phyloP scores from a whole-genome alignment of 2,797 vertebrate species.

The Echeneis naucrates region DNA sequence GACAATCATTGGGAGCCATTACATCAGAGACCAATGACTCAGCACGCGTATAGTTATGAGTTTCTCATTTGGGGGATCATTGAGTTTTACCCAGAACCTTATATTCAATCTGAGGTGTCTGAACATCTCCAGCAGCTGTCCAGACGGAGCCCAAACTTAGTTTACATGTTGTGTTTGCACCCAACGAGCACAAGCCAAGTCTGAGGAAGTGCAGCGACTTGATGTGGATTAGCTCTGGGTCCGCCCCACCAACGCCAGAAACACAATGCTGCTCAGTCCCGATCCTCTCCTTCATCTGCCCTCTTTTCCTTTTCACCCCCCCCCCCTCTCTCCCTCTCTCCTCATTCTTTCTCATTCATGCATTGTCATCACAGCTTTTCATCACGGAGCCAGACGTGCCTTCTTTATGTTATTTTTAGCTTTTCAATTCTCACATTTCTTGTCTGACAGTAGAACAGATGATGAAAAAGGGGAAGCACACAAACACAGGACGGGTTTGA shows the following conservation, averaged over 20 bases:
- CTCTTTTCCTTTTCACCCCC: background rate
- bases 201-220: background rate
- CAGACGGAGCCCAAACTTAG: background rate
- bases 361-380: constrained; percentile 61
- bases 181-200: background rate
- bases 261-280: constrained; percentile 40
- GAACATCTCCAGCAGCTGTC: constrained; percentile 8
- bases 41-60: constrained; percentile 36
- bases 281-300: constrained; percentile 25
- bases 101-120: constrained; percentile 31
- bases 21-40: constrained; percentile 57
- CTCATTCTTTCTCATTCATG: constrained; percentile 40
- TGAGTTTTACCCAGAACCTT: constrained; percentile 38
- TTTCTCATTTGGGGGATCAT: constrained; percentile 43
- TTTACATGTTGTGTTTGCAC: constrained; percentile 1
- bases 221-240: constrained; percentile 26
- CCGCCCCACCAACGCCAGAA: constrained; percentile 51
- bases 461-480: constrained; percentile 57
- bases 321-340: background rate
- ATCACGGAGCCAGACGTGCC: constrained; percentile 84
- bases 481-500: constrained; percentile 46
- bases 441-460: constrained; percentile 51
- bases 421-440: constrained; percentile 71
- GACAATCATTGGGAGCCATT: constrained; percentile 68
- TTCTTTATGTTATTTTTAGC: constrained; percentile 82